A percentile compares a stretch with the other conserved stretches of the same genome.
phyloP scores from a whole-genome alignment of 2,888 invertebrate genomes.

The Brachycybe producta region DNA sequence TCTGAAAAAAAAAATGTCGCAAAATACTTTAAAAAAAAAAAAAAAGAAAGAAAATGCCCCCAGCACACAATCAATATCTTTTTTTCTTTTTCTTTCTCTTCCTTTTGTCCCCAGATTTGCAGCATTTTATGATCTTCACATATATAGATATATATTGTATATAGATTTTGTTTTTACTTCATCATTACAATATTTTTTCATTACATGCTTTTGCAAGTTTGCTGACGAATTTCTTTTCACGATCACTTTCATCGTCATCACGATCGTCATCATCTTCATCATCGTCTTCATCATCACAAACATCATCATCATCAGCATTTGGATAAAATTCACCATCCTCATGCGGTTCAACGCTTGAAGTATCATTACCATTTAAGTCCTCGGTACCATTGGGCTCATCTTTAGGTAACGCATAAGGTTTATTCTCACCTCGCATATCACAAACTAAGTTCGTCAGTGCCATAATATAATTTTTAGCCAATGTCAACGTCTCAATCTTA shows the following conservation, averaged over 20 bases:
- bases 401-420: slow-evolving; percentile 44
- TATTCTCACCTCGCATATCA: slow-evolving; percentile 58
- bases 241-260: slow-evolving; percentile 20
- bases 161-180: too few relatives aligned
- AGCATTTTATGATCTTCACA: too few relatives aligned
- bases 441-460: slow-evolving; percentile 75
- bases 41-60: too few relatives aligned
- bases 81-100: too few relatives aligned
- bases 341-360: slow-evolving; percentile 18
- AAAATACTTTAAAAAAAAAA: too few relatives aligned
- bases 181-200: too few relatives aligned
- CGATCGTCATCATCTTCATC: slow-evolving; percentile 19
- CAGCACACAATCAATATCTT: too few relatives aligned
- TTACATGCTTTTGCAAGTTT: too few relatives aligned
- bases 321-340: slow-evolving; percentile 19
- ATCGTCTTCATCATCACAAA: slow-evolving; percentile 13
- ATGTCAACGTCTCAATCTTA: slow-evolving; percentile 73
- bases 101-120: too few relatives aligned
- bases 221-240: too few relatives aligned
- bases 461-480: slow-evolving; percentile 82
- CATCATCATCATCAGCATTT: background rate
- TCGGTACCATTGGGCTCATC: slow-evolving; percentile 19
- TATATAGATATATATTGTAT: too few relatives aligned
- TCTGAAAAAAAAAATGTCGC: too few relatives aligned
- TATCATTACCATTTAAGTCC: background rate